These are phyloP conservation scores for Bos indicus DNA, from an alignment of 2,113 vertebrate genomes.

Conservation along the genomic window DNA sequence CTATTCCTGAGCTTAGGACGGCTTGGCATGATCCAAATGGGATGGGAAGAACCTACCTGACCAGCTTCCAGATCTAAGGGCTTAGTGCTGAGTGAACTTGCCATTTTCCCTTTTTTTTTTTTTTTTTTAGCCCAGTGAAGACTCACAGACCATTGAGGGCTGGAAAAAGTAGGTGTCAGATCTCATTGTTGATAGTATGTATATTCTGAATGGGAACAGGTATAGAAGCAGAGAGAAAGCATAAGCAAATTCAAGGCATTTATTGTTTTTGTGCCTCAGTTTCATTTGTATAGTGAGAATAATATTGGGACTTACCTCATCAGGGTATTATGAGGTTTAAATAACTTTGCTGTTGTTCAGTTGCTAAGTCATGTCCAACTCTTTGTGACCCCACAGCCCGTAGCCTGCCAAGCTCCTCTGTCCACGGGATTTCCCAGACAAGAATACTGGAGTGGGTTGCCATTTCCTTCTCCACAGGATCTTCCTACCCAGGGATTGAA, in stretches of 20 bases:
- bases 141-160: background rate
- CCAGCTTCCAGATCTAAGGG: background rate
- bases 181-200: background rate
- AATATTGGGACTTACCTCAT: background rate
- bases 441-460: background rate
- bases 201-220: slow-evolving; percentile 15
- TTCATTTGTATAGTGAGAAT: slow-evolving; percentile 7
- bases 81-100: background rate
- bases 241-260: background rate
- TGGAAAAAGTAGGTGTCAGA: background rate
- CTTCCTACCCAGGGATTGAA: background rate
- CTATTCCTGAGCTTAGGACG: background rate
- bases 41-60: background rate
- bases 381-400: background rate
- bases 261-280: background rate
- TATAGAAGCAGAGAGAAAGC: background rate
- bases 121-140: background rate
- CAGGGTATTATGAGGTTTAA: background rate
- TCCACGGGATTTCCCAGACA: background rate
- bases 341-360: background rate
- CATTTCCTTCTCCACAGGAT: background rate
- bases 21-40: background rate
- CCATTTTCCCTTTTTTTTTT: background rate
- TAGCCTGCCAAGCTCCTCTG: background rate
- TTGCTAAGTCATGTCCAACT: background rate